Conservation (phyloP, 2,888 invertebrate species). For the Nemurella pictetii region DNA sequence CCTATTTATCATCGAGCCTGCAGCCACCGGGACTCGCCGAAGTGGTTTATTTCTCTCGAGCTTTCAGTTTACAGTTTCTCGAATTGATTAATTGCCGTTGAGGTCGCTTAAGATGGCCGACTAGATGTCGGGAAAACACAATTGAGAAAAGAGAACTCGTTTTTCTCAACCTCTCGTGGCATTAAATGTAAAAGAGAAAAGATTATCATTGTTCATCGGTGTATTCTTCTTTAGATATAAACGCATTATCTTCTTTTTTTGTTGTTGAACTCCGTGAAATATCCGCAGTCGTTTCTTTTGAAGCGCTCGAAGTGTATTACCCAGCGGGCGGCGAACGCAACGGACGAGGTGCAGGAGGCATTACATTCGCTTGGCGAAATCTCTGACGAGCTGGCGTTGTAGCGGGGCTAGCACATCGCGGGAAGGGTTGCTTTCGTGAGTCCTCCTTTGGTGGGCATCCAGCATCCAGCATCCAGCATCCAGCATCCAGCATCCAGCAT, state of each 20-base stretch:
- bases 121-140: not conserved
- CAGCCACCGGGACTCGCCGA: not conserved
- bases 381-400: not conserved
- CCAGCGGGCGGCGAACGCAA: not conserved
- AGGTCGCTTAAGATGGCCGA: not conserved
- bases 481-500: not conserved
- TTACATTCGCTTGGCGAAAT: not conserved
- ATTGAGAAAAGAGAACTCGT: not conserved
- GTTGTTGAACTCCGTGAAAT: not conserved
- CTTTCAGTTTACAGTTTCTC: not conserved
- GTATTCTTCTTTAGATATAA: not conserved
- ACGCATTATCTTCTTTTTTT: not conserved
- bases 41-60: not conserved
- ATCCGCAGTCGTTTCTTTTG: not conserved
- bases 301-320: not conserved
- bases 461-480: not conserved
- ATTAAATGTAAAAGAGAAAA: not conserved
- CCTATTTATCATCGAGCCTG: not conserved
- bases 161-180: not conserved
- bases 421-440: not conserved
- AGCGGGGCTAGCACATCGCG: not conserved
- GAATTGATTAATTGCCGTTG: not conserved
- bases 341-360: not conserved
- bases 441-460: not conserved
- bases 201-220: not conserved